A percentile compares a stretch with the other conserved stretches of the same genome.
These are phyloP conservation scores for Halcyon badia DNA, from an alignment of 2,797 vertebrate species.

Conservation along the genomic window DNA sequence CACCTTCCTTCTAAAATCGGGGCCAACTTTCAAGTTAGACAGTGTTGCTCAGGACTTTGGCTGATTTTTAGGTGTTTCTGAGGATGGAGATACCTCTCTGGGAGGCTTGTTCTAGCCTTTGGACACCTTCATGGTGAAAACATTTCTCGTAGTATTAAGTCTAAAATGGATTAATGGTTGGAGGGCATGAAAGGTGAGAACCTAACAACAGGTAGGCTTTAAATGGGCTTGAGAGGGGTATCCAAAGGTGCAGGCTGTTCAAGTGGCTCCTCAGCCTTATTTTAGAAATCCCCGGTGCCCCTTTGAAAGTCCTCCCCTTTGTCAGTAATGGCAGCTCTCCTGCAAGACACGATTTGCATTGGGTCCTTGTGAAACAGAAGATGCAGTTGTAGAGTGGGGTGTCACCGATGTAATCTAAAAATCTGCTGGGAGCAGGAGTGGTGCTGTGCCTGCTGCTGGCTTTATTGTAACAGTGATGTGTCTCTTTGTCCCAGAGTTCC, in stretches of 20 bases:
- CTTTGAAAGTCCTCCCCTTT: not conserved
- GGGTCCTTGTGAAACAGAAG: not conserved
- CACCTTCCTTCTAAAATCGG: not conserved
- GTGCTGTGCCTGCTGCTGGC: slow-evolving; percentile 15
- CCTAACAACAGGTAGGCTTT: not conserved
- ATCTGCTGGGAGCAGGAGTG: slow-evolving; percentile 4
- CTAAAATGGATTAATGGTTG: not conserved
- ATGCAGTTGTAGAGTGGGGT: not conserved
- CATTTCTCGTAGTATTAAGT: not conserved
- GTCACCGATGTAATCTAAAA: slow-evolving; percentile 18
- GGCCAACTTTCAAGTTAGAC: not conserved
- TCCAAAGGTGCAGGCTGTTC: not conserved
- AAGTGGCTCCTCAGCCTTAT: not conserved
- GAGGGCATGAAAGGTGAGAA: not conserved
- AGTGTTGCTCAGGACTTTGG: not conserved
- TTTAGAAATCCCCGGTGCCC: not conserved
- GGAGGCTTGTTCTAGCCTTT: not conserved
- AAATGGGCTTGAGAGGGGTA: accelerated
- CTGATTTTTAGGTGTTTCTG: not conserved
- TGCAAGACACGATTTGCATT: not conserved
- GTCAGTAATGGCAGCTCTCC: not conserved
- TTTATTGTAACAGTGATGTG: slow-evolving; percentile 13
- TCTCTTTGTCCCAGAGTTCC: slow-evolving; percentile 48
- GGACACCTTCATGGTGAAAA: not conserved
- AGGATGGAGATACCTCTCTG: not conserved